Evolutionary conservation across 2,888 invertebrate genomes (phyloP).

Genomic region (Metopia argyrocephala): DNA sequence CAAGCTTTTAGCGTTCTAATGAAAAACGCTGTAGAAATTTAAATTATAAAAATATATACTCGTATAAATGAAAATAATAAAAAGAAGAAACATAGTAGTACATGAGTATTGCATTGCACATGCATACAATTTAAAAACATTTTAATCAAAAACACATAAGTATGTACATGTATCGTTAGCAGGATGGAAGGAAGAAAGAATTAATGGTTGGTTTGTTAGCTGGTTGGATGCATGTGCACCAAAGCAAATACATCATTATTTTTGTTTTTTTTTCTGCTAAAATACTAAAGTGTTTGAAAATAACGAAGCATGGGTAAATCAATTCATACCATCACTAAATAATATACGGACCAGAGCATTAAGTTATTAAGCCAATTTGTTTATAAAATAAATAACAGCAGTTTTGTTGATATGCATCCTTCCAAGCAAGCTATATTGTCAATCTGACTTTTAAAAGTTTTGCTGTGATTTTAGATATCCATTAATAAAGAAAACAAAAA

Average conservation of each 20-base stretch:
- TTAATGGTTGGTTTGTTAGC: background rate
- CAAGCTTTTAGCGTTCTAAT: background rate
- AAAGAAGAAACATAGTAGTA: background rate
- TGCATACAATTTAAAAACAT: background rate
- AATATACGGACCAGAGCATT: background rate
- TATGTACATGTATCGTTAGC: background rate
- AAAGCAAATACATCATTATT: background rate
- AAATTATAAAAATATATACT: background rate
- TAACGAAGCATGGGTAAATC: slow-evolving; percentile 16
- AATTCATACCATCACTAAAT: background rate
- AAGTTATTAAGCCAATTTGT: background rate
- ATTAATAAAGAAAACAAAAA: too few relatives aligned
- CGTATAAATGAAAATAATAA: background rate
- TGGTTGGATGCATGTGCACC: background rate
- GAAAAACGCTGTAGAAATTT: background rate
- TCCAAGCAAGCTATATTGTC: too few relatives aligned
- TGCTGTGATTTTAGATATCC: too few relatives aligned
- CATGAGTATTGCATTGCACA: background rate
- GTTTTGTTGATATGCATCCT: too few relatives aligned
- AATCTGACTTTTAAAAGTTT: too few relatives aligned
- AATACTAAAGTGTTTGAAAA: background rate
- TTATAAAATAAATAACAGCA: background rate
- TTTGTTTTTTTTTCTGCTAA: too few relatives aligned
- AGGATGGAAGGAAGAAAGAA: background rate
- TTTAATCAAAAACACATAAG: too few relatives aligned